Evolutionary conservation across 1,140 invertebrate genomes (phyloP), one percentile per base, ranked within the genome.

Genomic region (Rhynchophorus ferrugineus): DNA sequence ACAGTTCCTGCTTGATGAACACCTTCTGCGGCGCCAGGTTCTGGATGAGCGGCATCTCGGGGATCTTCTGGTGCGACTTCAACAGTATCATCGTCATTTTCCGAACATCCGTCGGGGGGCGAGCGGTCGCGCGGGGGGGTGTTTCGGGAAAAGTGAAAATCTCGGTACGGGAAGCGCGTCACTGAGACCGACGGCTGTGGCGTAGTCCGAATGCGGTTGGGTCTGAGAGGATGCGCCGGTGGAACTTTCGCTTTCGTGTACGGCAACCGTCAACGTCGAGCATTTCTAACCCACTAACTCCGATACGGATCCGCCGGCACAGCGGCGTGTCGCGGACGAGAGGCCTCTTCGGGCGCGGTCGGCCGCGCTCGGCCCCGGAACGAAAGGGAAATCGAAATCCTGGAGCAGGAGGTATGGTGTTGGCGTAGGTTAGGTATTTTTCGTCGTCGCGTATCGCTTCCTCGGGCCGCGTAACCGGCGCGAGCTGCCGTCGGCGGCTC

Each of bases 31-130:
- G 46, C 2, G 53, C 45, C 21, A 55, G 29, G 22, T 29, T 55
- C 11, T 39, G 24, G 38, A 55, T 55, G 1, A 57, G 39, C 13
- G 56, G 47, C 48, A 58, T 44, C 24, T 56, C 58, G 8, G 49
- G 29, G 6, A 57, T 54, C 52, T 62, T 64, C 48, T 61, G 60
- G 36, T 41, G 43, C 11, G 50, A 49, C 29, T 61, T 60, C 14
- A 60, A 34, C 44, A 60, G 48, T 13, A 62, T 55, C 61, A 61
- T 61, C n/a, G 42, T 57, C 34, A 45, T 47, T n/a, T 52, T 52
- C 19, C 1, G 6, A 20, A 18, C 7, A 19, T 41, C 20, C 19
- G 16, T 43, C 19, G 19, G 11, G n/a, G 11, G 19, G 6, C 18
- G 8, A 18, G 19, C 41, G 8, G 22, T 20, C 41, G 19, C 18